These are phyloP conservation scores for Prietella phreatophila DNA, from an alignment of 2,113 vertebrate species.

Conservation along the genomic window DNA sequence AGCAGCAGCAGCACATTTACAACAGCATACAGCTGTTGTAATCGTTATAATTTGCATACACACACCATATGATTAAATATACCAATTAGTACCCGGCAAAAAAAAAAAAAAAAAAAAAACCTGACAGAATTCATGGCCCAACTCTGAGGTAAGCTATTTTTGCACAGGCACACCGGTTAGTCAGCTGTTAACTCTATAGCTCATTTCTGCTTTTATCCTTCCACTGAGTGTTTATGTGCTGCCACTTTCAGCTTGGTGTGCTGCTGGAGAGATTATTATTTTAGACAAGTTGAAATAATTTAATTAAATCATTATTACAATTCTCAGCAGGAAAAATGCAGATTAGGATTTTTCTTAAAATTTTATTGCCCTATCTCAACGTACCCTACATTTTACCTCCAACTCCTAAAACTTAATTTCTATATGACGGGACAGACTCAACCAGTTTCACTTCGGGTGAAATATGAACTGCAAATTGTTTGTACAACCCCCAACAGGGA, in stretches of 20 bases:
- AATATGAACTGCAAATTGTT: background rate
- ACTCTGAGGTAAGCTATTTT: background rate
- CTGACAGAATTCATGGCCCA: background rate
- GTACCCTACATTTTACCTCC: background rate
- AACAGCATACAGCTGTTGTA: background rate
- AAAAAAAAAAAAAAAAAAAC: background rate
- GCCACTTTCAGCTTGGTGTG: background rate
- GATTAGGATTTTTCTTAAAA: background rate
- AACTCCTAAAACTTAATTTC: background rate
- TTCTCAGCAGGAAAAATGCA: background rate
- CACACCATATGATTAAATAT: background rate
- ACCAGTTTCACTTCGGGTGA: background rate
- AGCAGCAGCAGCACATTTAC: background rate
- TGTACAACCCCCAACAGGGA: background rate
- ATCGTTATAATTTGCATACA: background rate
- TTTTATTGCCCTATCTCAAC: background rate
- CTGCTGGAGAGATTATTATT: background rate
- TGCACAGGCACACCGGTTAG: background rate
- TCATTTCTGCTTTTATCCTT: background rate
- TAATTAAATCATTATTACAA: background rate
- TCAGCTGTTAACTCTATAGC: background rate
- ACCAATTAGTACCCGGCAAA: background rate
- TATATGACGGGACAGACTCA: background rate
- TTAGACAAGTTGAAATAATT: background rate
- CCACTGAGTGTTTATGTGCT: background rate